Percentiles rank a stretch among this genome's conserved stretches.
phyloP scores from a whole-genome alignment of 2,888 invertebrate species.

The Netelia melanura region DNA sequence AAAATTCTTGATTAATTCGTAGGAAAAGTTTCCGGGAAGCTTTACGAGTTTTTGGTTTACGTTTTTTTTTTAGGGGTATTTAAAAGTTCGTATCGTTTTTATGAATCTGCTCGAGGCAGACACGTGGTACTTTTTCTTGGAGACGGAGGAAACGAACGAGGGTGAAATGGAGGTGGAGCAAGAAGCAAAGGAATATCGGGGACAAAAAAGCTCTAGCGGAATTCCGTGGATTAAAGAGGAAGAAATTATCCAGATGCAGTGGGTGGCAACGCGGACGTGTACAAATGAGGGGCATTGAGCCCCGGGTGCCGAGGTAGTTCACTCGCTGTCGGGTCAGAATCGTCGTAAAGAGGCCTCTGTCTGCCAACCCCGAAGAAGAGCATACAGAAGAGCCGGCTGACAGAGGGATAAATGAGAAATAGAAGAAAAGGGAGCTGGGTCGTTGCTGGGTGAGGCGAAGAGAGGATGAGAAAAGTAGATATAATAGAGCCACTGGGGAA shows the following conservation, averaged over 20 bases:
- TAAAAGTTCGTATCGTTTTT: no score
- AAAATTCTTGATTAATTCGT: no score
- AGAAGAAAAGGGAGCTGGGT: conserved; percentile 57
- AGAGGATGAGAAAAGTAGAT: conserved; percentile 45
- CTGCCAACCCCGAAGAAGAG: conserved; percentile 40
- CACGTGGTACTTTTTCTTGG: background rate
- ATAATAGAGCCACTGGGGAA: conserved; percentile 19
- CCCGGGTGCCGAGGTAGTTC: conserved; percentile 46
- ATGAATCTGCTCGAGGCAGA: background rate
- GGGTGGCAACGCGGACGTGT: conserved; percentile 73
- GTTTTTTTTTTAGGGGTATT: no score
- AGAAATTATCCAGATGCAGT: conserved; percentile 79
- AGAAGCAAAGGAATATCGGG: conserved; percentile 46
- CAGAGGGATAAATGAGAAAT: conserved; percentile 10
- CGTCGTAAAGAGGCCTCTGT: conserved; percentile 56
- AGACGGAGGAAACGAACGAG: conserved; percentile 25
- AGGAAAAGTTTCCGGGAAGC: no score
- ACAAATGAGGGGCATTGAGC: conserved; percentile 78
- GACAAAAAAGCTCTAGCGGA: conserved; percentile 46
- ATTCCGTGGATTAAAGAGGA: conserved; percentile 73
- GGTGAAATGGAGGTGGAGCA: conserved; percentile 15
- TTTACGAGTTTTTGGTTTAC: no score
- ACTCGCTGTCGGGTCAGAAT: conserved; percentile 59
- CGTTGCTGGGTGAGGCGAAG: conserved; percentile 30
- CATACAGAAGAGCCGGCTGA: conserved; percentile 54